Percentiles rank a stretch among this genome's conserved stretches.
phyloP scores from a whole-genome alignment of 2,113 vertebrate genomes.

The Psittacara wagleri region DNA sequence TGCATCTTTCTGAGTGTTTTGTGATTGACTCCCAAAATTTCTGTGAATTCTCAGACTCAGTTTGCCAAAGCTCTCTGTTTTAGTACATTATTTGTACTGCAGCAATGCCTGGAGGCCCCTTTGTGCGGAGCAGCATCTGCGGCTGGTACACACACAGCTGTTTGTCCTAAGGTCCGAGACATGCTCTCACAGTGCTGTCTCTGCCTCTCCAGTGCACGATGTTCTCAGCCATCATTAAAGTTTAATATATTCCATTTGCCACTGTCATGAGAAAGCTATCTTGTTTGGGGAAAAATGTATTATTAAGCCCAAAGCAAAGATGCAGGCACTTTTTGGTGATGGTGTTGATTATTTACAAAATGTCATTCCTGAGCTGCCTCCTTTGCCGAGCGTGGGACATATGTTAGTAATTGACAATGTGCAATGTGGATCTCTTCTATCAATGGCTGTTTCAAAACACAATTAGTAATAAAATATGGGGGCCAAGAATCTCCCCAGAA shows the following conservation, averaged over 20 bases:
- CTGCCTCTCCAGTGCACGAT: background rate
- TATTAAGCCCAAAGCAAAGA: constrained; percentile 27
- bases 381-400: constrained; percentile 51
- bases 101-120: background rate
- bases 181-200: background rate
- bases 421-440: constrained; percentile 41
- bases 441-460: constrained; percentile 65
- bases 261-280: background rate
- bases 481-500: constrained; percentile 25
- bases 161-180: constrained; percentile 2
- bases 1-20: background rate
- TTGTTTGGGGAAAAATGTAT: constrained; percentile 13
- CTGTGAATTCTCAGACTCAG: background rate
- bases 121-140: background rate
- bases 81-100: background rate
- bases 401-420: constrained; percentile 66
- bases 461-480: constrained; percentile 52
- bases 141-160: background rate
- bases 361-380: background rate
- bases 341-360: constrained; percentile 58
- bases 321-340: constrained; percentile 30
- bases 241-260: constrained; percentile 49
- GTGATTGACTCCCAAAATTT: background rate
- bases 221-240: constrained; percentile 13
- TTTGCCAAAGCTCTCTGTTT: background rate